Evolutionary conservation across 35 echinoderm and acorn worm genomes (phyloP), one percentile per base, ranked within the genome.

Genomic region (Anneissia japonica): DNA sequence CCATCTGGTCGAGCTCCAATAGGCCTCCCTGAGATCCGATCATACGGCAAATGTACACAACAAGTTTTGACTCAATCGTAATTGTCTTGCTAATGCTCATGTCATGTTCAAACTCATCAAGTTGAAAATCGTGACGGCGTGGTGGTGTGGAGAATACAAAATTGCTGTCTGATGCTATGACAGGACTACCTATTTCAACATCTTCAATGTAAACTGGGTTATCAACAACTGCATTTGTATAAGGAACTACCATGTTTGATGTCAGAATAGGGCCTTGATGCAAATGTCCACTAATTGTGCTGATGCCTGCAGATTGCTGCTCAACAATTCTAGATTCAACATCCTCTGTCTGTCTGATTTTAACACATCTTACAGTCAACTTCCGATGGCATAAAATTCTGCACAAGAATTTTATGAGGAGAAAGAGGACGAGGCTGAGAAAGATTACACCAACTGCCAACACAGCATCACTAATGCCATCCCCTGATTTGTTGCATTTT

Each of bases 1-100:
- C 95, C 95, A 98, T 98, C 30, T 89, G 82, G 31, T 90, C 89
- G 32, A 98, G 88, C 3, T 94, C 91, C 13, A 98, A 73, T 34
- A 74, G 34, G 11, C 82, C 95, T 31, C 95, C 95, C 12, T 43
- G 34, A 34, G 88, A 81, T 33, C 86, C 92, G 11, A 98, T 86
- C 46, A 75, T 84, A 23, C 89, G 72, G 1, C 91, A 93, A 17
- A 93, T 93, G 77, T 91, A 98, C 34, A 98, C 95, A 0, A 98
- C 39, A 0, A 89, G 75, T 75, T 98, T 98, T 13, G 76, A 73
- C 0, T 82, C 76, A 0, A 98, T 86, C 45, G 81, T 80, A 36
- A 86, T 43, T 0, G 82, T 85, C 28, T 86, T 80, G 74, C 95
- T 93, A 30, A 85, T 77, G 19, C 46, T 74, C 89, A 91, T 95